Conservation (phyloP, 2,888 invertebrate genomes). For the Pheosia gnoma region DNA sequence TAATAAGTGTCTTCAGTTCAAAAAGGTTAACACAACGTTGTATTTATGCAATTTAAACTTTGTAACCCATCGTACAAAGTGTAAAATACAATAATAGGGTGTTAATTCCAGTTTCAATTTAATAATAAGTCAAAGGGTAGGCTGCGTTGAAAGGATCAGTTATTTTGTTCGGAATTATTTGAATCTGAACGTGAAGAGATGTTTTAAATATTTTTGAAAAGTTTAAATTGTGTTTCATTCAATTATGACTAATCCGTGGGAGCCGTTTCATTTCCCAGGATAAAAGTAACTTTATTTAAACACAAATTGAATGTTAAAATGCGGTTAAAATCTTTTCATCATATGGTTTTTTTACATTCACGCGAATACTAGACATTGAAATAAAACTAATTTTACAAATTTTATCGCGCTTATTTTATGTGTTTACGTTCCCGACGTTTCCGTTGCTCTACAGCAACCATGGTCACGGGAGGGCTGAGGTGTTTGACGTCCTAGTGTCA, state of each 20-base stretch:
- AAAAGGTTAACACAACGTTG: constrained; percentile 17
- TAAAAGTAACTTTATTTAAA: too few relatives aligned
- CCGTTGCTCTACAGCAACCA: too few relatives aligned
- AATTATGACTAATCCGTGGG: too few relatives aligned
- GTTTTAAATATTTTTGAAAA: neutral
- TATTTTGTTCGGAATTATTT: constrained; percentile 7
- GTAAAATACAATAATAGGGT: constrained; percentile 8
- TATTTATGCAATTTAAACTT: constrained; percentile 1
- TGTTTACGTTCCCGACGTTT: too few relatives aligned
- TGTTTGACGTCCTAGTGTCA: too few relatives aligned
- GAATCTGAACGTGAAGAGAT: neutral
- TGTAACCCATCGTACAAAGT: constrained; percentile 5
- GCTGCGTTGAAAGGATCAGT: constrained; percentile 10
- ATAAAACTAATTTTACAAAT: too few relatives aligned
- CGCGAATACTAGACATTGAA: too few relatives aligned
- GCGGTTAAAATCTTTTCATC: too few relatives aligned
- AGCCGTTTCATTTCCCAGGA: neutral
- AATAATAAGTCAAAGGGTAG: constrained; percentile 36
- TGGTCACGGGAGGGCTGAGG: too few relatives aligned
- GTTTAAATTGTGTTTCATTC: neutral
- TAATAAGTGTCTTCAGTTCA: constrained; percentile 38
- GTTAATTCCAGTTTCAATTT: constrained; percentile 44
- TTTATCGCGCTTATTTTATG: too few relatives aligned
- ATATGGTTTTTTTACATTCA: too few relatives aligned
- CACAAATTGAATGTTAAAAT: too few relatives aligned